phyloP scores from a whole-genome alignment of 2,888 invertebrate genomes.

The Eupithecia pulchellata region DNA sequence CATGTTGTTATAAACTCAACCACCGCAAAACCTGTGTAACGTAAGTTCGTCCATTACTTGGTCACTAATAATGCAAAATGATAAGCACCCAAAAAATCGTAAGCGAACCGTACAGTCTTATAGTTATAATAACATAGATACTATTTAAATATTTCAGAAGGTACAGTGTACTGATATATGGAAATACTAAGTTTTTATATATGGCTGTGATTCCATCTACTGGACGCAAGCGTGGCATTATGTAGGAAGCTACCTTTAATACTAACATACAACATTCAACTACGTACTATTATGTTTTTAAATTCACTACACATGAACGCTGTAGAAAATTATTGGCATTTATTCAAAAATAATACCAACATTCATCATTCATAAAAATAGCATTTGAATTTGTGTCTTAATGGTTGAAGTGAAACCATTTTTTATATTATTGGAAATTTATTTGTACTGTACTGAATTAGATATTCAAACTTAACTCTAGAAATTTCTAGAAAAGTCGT shows the following conservation, averaged over 20 bases:
- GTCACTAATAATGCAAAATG: slow-evolving; percentile 48
- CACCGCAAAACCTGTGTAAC: neutral
- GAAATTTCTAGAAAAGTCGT: neutral
- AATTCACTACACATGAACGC: slow-evolving; percentile 53
- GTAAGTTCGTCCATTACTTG: slow-evolving; percentile 1
- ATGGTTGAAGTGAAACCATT: neutral
- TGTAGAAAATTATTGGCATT: slow-evolving; percentile 45
- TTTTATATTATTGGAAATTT: neutral
- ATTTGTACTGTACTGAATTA: neutral
- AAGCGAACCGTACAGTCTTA: slow-evolving; percentile 62
- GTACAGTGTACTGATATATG: slow-evolving; percentile 32
- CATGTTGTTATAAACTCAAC: neutral
- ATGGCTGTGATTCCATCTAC: slow-evolving; percentile 48
- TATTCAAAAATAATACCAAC: slow-evolving; percentile 36
- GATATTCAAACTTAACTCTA: neutral
- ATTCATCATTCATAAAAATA: slow-evolving; percentile 37
- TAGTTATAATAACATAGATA: slow-evolving; percentile 49
- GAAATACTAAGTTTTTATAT: slow-evolving; percentile 12
- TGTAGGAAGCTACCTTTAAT: slow-evolving; percentile 58
- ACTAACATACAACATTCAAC: slow-evolving; percentile 62
- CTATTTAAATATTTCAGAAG: slow-evolving; percentile 46
- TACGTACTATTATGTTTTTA: slow-evolving; percentile 50
- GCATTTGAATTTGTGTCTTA: slow-evolving; percentile 3
- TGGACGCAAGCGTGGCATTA: slow-evolving; percentile 72
- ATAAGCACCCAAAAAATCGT: slow-evolving; percentile 49